Evolutionary conservation across 2,888 invertebrate species (phyloP).

Genomic region (Drosophila acutilabella): DNA sequence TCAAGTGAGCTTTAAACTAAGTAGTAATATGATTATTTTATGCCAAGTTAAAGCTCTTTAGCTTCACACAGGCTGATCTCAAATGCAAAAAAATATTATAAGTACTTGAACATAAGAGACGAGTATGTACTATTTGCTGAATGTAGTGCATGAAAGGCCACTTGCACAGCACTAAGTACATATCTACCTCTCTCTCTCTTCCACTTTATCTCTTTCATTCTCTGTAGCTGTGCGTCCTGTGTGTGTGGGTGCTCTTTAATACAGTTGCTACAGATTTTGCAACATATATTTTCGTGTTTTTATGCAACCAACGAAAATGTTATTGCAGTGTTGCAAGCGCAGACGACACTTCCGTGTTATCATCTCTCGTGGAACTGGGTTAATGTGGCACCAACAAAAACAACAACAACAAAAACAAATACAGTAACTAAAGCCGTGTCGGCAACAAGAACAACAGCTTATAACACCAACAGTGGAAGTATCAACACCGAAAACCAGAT

Average conservation of each 20-base stretch:
- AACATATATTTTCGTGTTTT: conserved; percentile 69
- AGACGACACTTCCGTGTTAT: conserved; percentile 73
- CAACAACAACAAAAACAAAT: conserved; percentile 25
- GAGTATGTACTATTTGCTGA: conserved; percentile 2
- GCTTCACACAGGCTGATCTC: background rate
- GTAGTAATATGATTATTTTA: conserved; percentile 2
- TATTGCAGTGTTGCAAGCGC: conserved; percentile 52
- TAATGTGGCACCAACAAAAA: conserved; percentile 65
- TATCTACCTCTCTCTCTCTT: background rate
- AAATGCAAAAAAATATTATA: background rate
- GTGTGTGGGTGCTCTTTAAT: conserved; percentile 25
- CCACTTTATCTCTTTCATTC: background rate
- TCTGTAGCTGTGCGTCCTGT: conserved; percentile 8
- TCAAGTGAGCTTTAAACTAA: background rate
- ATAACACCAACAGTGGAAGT: background rate
- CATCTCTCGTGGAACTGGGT: conserved; percentile 65
- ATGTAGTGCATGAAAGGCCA: conserved; percentile 42
- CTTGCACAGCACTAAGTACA: conserved; percentile 33
- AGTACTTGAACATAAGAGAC: conserved; percentile 11
- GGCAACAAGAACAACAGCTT: conserved; percentile 1
- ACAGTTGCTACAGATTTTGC: conserved; percentile 39
- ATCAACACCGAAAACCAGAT: background rate
- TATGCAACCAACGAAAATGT: conserved; percentile 60
- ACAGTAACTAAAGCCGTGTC: no score
- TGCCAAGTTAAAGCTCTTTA: conserved; percentile 1